Conservation (phyloP, 2,113 vertebrate species). For the Mionectes macconnelli region DNA sequence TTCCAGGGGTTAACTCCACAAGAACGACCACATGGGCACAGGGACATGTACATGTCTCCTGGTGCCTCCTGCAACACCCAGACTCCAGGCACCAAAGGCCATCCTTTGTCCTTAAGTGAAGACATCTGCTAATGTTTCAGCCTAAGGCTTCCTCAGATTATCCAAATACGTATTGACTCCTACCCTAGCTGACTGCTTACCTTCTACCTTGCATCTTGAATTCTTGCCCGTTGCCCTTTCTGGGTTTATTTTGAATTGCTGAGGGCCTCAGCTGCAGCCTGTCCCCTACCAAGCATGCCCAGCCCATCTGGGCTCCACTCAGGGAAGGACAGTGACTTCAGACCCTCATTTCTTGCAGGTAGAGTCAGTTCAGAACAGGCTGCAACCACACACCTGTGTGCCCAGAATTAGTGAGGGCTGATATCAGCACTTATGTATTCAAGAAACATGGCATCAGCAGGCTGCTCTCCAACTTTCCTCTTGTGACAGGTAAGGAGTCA, state of each 20-base stretch:
- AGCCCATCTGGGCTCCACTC: not conserved
- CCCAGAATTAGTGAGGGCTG: not conserved
- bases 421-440: not conserved
- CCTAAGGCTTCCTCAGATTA: not conserved
- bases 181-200: not conserved
- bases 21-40: not conserved
- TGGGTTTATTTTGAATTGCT: not conserved
- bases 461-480: not conserved
- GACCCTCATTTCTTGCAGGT: not conserved
- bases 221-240: not conserved
- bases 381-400: not conserved
- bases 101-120: not conserved
- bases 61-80: not conserved
- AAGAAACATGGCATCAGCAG: not conserved
- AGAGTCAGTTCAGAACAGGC: not conserved
- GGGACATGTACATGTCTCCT: not conserved
- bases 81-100: too few species aligned
- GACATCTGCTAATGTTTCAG: not conserved
- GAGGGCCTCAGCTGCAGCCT: not conserved
- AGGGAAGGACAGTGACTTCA: not conserved
- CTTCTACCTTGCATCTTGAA: not conserved
- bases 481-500: not conserved
- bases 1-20: not conserved
- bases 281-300: not conserved
- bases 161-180: not conserved